A percentile compares a stretch with the other conserved stretches of the same genome.
Evolutionary conservation across 2,797 vertebrate genomes (phyloP).

Genomic region (Jordanella pulchra): DNA sequence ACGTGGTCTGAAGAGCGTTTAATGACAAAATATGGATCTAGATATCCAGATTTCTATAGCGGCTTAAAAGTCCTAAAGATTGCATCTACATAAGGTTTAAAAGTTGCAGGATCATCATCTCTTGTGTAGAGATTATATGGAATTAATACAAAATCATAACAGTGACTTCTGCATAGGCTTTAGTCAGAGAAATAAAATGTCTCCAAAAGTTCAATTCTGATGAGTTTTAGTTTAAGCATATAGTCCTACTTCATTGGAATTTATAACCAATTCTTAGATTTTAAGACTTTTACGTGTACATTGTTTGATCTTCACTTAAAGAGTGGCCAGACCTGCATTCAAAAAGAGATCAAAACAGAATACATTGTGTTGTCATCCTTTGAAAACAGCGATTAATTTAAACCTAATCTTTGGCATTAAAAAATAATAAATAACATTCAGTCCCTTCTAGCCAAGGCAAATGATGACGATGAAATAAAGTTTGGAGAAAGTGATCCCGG

Average conservation of each 20-base stretch:
- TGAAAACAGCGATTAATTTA: conserved; percentile 21
- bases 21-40: too few species aligned
- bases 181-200: neutral
- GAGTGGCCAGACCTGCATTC: too few species aligned
- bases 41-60: neutral
- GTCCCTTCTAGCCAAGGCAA: conserved; percentile 26
- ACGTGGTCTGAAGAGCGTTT: neutral
- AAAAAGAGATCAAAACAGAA: too few species aligned
- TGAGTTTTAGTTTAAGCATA: neutral
- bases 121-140: neutral
- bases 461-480: conserved; percentile 15
- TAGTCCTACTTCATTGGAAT: neutral
- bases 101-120: neutral
- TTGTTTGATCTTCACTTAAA: neutral
- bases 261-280: neutral
- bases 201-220: neutral
- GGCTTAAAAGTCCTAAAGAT: neutral
- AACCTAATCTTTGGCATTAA: conserved; percentile 10
- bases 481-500: conserved; percentile 23
- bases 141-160: neutral
- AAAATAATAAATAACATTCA: conserved; percentile 21
- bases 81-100: neutral
- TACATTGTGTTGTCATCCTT: neutral
- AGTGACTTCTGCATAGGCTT: neutral
- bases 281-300: neutral